A percentile compares a stretch with the other conserved stretches of the same genome.
Evolutionary conservation across 2,113 vertebrate species (phyloP).

Genomic region (Hydrolagus affinis): DNA sequence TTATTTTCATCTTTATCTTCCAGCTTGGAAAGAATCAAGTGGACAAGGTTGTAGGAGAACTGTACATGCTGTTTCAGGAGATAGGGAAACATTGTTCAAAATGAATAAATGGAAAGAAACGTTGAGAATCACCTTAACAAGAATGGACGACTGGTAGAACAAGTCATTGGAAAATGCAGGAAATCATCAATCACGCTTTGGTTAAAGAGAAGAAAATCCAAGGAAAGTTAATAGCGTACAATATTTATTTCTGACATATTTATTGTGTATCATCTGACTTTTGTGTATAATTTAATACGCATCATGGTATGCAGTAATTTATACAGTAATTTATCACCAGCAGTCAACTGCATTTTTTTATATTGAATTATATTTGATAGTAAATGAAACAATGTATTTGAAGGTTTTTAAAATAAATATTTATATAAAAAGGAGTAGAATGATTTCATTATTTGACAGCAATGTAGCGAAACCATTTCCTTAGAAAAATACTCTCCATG

Average conservation of each 20-base stretch:
- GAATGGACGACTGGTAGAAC: conserved; percentile 29
- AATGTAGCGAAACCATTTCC: background rate
- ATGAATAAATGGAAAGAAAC: background rate
- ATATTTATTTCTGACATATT: conserved; percentile 25
- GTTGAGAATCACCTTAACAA: conserved; percentile 33
- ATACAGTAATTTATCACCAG: conserved; percentile 11
- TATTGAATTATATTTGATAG: background rate
- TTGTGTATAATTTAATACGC: background rate
- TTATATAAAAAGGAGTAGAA: background rate
- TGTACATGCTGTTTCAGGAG: conserved; percentile 59
- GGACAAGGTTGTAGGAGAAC: conserved; percentile 66
- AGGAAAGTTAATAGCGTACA: background rate
- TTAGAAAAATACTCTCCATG: background rate
- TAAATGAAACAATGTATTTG: background rate
- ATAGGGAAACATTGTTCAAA: conserved; percentile 33
- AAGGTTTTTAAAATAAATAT: conserved; percentile 3
- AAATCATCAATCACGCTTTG: too few relatives aligned
- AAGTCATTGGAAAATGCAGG: background rate
- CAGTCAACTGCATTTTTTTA: background rate
- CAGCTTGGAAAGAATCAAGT: conserved; percentile 57
- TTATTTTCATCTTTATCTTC: conserved; percentile 34
- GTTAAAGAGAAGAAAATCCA: too few relatives aligned
- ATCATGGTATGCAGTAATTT: conserved; percentile 20
- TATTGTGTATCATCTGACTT: background rate
- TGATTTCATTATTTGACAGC: background rate